These are phyloP conservation scores for Temnothorax longispinosus DNA, from an alignment of 1,140 invertebrate genomes.

Conservation along the genomic window DNA sequence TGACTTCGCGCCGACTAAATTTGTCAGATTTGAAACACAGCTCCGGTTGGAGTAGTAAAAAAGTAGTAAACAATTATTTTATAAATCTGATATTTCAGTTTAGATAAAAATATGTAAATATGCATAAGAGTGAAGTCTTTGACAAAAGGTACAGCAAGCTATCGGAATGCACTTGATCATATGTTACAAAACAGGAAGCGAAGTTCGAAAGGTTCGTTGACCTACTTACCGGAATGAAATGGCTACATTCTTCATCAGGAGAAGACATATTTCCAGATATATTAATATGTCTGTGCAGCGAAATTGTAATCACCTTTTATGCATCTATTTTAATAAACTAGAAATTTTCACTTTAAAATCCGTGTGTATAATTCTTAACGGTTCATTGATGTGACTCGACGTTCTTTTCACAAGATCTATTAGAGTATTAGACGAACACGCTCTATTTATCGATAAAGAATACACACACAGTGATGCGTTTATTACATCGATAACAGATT, in stretches of 20 bases:
- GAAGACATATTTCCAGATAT: not conserved
- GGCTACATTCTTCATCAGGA: not conserved
- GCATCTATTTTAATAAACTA: not conserved
- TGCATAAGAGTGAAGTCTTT: not conserved
- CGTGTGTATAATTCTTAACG: not conserved
- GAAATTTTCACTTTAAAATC: not conserved
- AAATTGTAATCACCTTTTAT: not conserved
- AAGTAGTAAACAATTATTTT: not conserved
- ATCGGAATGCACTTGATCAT: not conserved
- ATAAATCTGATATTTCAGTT: not conserved
- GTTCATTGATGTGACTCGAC: not conserved
- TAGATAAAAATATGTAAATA: not conserved
- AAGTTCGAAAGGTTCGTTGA: not conserved
- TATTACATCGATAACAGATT: not conserved
- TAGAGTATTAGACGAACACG: not conserved
- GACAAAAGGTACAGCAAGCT: not conserved
- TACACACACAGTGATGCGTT: not conserved
- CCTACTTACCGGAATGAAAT: slow-evolving; percentile 28
- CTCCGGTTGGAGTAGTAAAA: no score
- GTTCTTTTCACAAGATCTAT: not conserved
- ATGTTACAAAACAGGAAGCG: not conserved
- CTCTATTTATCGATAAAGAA: slow-evolving; percentile 9
- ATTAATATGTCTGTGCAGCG: not conserved
- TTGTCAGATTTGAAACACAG: no score
- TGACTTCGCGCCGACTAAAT: no score